A percentile compares a stretch with the other conserved stretches of the same genome.
Conservation (phyloP, 2,113 vertebrate species). For the Fulmarus glacialis region DNA sequence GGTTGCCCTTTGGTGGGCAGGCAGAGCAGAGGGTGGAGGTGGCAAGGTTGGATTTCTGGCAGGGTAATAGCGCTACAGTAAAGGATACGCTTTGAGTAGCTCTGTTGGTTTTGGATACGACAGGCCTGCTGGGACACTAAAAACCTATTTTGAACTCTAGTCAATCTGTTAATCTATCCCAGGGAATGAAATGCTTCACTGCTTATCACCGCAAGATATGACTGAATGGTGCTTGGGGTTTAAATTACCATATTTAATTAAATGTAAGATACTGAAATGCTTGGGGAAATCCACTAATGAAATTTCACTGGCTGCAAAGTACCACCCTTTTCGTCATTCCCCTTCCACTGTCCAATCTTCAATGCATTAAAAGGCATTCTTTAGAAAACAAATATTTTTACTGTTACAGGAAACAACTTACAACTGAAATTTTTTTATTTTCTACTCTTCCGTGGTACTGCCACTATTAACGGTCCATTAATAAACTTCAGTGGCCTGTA, state of each 20-base stretch:
- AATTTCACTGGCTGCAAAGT: constrained; percentile 26
- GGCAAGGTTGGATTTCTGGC: not conserved
- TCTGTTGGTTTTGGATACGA: constrained; percentile 33
- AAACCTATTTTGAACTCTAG: constrained; percentile 30
- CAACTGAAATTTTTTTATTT: not conserved
- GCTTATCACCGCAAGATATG: constrained; percentile 8
- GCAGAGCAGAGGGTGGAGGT: not conserved
- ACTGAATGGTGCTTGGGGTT: not conserved
- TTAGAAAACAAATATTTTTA: not conserved
- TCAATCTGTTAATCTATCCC: constrained; percentile 47
- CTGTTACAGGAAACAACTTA: not conserved
- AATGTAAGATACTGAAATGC: constrained; percentile 25
- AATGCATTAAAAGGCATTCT: not conserved
- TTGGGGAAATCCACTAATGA: constrained; percentile 42
- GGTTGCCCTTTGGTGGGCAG: not conserved
- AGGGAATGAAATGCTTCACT: constrained; percentile 25
- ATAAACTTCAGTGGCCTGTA: not conserved
- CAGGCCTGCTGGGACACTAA: constrained; percentile 21
- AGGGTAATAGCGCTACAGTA: accelerated
- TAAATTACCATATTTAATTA: constrained; percentile 71
- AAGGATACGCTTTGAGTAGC: not conserved
- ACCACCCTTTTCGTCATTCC: not conserved
- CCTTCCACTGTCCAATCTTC: not conserved
- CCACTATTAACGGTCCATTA: not conserved
- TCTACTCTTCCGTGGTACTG: not conserved